Conservation (phyloP, 2,797 vertebrate genomes). For the Ceyx erithaca region DNA sequence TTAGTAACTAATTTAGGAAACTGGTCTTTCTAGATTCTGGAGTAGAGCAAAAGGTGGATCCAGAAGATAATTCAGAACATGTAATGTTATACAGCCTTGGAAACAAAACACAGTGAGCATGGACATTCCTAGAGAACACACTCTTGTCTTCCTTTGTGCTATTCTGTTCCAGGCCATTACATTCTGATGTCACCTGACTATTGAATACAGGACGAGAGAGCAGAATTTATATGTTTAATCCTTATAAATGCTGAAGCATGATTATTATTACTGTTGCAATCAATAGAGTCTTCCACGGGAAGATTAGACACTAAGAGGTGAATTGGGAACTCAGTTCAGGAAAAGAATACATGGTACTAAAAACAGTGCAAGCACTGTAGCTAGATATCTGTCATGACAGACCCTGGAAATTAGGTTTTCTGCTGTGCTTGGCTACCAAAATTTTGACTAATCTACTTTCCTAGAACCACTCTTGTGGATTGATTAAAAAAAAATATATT, state of each 20-base stretch:
- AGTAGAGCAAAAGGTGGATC: not conserved
- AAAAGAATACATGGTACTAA: not conserved
- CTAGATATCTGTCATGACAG: not conserved
- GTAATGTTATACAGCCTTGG: not conserved
- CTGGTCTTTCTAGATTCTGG: not conserved
- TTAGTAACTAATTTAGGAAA: not conserved
- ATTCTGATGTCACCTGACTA: slow-evolving; percentile 1
- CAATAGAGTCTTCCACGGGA: not conserved
- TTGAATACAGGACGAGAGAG: not conserved
- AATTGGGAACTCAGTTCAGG: not conserved
- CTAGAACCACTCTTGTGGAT: not conserved
- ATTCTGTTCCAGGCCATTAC: not conserved
- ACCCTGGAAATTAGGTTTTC: not conserved
- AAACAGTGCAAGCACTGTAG: not conserved
- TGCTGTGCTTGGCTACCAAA: not conserved
- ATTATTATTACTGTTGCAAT: slow-evolving; percentile 2
- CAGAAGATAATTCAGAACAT: not conserved
- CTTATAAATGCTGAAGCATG: slow-evolving; percentile 1
- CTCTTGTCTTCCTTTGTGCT: not conserved
- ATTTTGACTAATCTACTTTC: not conserved
- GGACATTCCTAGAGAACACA: not conserved
- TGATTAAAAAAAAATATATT: not conserved
- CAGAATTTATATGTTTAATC: slow-evolving; percentile 14
- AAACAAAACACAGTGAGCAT: not conserved
- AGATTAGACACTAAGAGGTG: not conserved